These are phyloP conservation scores for Cataglyphis hispanica DNA, from an alignment of 1,140 invertebrate genomes.

Conservation along the genomic window DNA sequence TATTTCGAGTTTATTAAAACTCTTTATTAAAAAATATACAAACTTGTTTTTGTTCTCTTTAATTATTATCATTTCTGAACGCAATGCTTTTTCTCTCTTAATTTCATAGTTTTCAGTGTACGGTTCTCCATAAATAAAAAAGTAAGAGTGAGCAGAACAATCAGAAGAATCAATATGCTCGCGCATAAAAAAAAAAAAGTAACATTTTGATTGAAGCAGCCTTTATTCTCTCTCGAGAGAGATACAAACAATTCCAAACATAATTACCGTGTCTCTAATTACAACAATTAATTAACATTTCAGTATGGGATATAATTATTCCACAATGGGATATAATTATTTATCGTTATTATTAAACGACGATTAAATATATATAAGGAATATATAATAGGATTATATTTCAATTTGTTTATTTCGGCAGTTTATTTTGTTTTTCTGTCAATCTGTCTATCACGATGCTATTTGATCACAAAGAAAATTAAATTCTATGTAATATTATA, in stretches of 20 bases:
- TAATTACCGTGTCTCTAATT: neutral
- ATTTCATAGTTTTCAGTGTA: conserved; percentile 19
- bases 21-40: neutral
- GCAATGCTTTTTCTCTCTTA: conserved; percentile 1
- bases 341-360: neutral
- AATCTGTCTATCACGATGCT: neutral
- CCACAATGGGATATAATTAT: neutral
- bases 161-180: neutral
- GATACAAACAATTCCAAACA: neutral
- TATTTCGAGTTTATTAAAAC: neutral
- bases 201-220: neutral
- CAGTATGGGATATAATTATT: neutral
- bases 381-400: neutral
- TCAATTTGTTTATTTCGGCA: neutral
- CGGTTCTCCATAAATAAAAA: neutral
- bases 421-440: neutral
- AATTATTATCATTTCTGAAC: neutral
- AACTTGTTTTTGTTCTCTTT: neutral
- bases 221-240: neutral
- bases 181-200: neutral
- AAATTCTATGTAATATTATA: neutral
- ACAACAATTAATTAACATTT: neutral
- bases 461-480: neutral
- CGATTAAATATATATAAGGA: neutral
- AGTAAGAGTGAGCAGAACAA: neutral